Base-by-base conservation (phyloP, 2,113 vertebrate genomes). In the Cervus canadensis region DNA sequence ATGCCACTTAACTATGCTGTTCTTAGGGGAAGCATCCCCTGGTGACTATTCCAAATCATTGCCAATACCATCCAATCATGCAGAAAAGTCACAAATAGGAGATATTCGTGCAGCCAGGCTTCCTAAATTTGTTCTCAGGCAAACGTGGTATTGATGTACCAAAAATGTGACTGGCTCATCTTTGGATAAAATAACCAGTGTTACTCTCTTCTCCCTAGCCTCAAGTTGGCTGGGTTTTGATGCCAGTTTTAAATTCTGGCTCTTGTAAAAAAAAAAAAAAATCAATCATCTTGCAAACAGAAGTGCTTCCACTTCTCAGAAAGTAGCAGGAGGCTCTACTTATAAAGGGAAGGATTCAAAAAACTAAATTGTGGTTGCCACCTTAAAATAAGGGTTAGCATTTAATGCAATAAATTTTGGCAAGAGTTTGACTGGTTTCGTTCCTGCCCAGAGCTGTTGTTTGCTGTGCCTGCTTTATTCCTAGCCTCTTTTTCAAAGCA, bases 331-430 rank as follows among this genome's bases (percentile, higher is more conserved):
- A 45, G 25, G 16, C 52, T 89, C 84, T 62, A 60, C 56, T 86
- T 81, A 23, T 28, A 83, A 67, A 87, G 19, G 52, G 12, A 86
- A 64, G 25, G 26, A 64, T 54, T n/a, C 9, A 17, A 54, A 97
- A 87, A 97, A 76, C 74, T 79, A 23, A 90, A 67, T n/a, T 82
- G 64, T 94, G 67, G 74, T 85, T 93, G 40, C 56, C 76, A 40
- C 26, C 50, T 76, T 52, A 79, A 93, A 89, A 79, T 26, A 74
- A 54, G 36, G 79, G 54, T 88, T 94, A 84, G 54, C 13, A 81
- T 71, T 92, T 90, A 71, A 71, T 56, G 62, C 54, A 78, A 60
- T 97, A 60, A 57, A 56, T 97, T 97, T 89, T 94, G 95, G 92
- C 94, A 90, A 82, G n/a, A 60, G 25, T 90, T 62, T 48, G 81